These are phyloP conservation scores for Thaumetopoea pityocampa DNA, from an alignment of 1,140 invertebrate species.

Conservation along the genomic window DNA sequence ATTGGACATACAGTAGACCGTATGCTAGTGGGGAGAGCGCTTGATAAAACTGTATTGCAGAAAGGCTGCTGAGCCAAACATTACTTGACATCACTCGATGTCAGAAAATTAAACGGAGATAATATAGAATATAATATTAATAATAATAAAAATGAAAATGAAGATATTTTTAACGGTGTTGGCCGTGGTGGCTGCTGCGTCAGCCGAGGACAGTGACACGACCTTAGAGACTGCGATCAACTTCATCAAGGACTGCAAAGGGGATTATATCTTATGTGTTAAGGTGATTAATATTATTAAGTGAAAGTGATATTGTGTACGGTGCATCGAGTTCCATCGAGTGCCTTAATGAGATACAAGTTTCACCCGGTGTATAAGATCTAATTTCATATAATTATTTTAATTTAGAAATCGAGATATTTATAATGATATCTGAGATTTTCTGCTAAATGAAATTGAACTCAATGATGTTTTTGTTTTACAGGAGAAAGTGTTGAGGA, in stretches of 20 bases:
- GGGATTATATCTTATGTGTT: constrained; percentile 60
- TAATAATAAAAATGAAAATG: constrained; percentile 50
- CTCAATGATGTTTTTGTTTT: constrained; percentile 19
- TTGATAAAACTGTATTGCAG: constrained; percentile 64
- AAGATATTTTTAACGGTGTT: constrained; percentile 44
- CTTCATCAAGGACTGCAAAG: constrained; percentile 63
- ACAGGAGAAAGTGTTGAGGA: constrained; percentile 64
- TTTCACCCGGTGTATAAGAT: constrained; percentile 12
- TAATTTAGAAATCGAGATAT: background rate
- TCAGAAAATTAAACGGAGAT: constrained; percentile 53
- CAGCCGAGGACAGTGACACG: constrained; percentile 51
- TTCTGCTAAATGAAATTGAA: too few species aligned
- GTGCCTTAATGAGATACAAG: constrained; percentile 4
- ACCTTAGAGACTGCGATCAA: constrained; percentile 55
- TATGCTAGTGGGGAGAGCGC: constrained; percentile 41
- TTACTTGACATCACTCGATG: constrained; percentile 58
- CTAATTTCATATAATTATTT: constrained; percentile 5
- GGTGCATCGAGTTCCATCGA: constrained; percentile 19
- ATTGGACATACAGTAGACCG: constrained; percentile 28
- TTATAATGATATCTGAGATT: background rate
- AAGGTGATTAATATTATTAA: constrained; percentile 65
- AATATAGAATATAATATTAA: constrained; percentile 27
- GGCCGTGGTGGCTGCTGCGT: constrained; percentile 37
- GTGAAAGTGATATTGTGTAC: constrained; percentile 56
- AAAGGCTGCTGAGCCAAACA: constrained; percentile 46